Base-by-base conservation (phyloP, 1,140 invertebrate genomes). In the Batillaria attramentaria region DNA sequence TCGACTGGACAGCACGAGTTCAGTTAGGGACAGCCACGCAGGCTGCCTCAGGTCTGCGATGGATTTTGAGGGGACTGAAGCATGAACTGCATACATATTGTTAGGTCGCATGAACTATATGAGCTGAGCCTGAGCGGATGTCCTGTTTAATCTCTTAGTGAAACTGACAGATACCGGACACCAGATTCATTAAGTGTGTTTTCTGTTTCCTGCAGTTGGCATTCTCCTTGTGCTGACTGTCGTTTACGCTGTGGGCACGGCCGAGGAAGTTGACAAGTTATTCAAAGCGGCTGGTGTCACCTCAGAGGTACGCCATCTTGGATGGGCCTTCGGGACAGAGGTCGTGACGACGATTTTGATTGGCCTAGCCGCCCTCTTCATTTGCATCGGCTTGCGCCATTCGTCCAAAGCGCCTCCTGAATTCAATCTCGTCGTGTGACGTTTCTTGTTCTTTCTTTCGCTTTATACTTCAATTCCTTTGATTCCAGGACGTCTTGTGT, bases 321-420 rank as follows among this genome's bases (percentile, higher is more conserved):
- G 73, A 20, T 75, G 73, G 73, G 33, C 73, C 35, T 42, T 62
- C 54, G 73, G 73, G 1, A 57, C 54, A 10, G 73, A 75, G 20
- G 73, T 24, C 16, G 73, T 75, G 16, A 13, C 73, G 5, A n/a
- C 46, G 6, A 0, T 65, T 1, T 10, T 75, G 37, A 39, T 28
- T 18, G 20, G 35, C 33, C 1, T 75, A 37, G 31, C 50, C 1
- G 54, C 37, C 16, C 24, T 75, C 0, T 60, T 54, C 13, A 20
- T 75, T 18, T 31, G 35, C n/a, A 13, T 75, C 13, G 33, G 62
- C 28, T 37, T 75, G 5, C 73, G 57, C 24, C 37, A 13, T 35
- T 42, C 35, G 20, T 18, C 37, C 24, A 75, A 41, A 28, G 3
- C 24, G 3, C 3, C 41, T 13, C 41, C 39, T 28, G 13, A 70